Conservation (phyloP, 1,140 invertebrate genomes). For the Macrocentrus cingulum region DNA sequence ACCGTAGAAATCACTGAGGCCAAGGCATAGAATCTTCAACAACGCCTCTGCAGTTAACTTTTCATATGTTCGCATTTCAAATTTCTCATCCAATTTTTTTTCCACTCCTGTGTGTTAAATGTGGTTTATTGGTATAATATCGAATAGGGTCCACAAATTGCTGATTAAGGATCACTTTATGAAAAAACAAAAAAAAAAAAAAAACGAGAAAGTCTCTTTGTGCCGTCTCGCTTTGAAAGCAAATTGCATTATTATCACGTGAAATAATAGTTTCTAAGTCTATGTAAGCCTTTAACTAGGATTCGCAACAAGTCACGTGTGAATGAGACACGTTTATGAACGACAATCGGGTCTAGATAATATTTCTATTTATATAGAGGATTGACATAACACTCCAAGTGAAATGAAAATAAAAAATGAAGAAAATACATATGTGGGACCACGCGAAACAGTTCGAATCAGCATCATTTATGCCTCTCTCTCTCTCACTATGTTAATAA, state of each 20-base stretch:
- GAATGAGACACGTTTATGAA: background rate
- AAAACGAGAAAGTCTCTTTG: conserved; percentile 6
- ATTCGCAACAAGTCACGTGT: conserved; percentile 26
- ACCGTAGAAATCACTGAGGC: conserved; percentile 62
- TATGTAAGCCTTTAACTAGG: background rate
- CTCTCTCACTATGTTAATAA: too few relatives aligned
- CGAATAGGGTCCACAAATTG: background rate
- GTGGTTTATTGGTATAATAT: too few relatives aligned
- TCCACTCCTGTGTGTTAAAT: too few relatives aligned
- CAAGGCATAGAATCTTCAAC: conserved; percentile 47
- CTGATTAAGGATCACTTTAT: too few relatives aligned
- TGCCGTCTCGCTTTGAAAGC: conserved; percentile 4
- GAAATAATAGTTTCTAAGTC: conserved; percentile 5
- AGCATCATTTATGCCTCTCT: background rate
- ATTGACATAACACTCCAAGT: too few relatives aligned
- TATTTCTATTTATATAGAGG: background rate
- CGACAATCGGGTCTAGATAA: conserved; percentile 10
- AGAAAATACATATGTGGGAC: conserved; percentile 6
- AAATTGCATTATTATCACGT: too few relatives aligned
- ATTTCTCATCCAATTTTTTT: too few relatives aligned
- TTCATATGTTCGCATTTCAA: too few relatives aligned
- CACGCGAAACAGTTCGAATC: conserved; percentile 21
- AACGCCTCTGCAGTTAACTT: background rate
- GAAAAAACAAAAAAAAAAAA: too few relatives aligned
- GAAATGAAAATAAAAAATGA: too few relatives aligned